These are phyloP conservation scores for Steatocranus sp. DNA, from an alignment of 2,797 vertebrate species.

Conservation along the genomic window DNA sequence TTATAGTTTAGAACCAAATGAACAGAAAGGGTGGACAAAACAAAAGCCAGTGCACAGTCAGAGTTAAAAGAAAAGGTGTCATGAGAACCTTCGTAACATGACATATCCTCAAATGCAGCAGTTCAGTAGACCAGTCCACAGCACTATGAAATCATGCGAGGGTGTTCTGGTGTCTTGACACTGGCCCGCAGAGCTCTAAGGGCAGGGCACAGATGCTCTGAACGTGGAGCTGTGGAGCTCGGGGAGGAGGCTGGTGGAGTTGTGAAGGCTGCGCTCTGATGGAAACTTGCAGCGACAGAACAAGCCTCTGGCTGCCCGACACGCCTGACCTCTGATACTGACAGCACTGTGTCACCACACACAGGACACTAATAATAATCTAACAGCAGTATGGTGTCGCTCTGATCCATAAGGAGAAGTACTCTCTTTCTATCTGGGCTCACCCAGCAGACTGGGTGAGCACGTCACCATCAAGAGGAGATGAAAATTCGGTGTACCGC, in stretches of 20 bases:
- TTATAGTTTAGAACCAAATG: slow-evolving; percentile 9
- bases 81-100: not conserved
- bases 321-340: slow-evolving; percentile 28
- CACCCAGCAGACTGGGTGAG: not conserved
- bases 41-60: not conserved
- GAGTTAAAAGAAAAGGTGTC: not conserved
- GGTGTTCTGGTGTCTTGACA: slow-evolving; percentile 1
- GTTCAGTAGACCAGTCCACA: not conserved
- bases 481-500: not conserved
- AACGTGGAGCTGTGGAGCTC: not conserved
- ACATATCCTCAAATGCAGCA: not conserved
- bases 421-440: not conserved
- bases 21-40: not conserved
- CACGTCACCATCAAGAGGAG: not conserved
- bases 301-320: slow-evolving; percentile 29
- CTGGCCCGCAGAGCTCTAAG: slow-evolving; percentile 13
- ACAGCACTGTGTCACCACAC: slow-evolving; percentile 24
- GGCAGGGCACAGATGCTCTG: slow-evolving; percentile 55
- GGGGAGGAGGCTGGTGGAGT: slow-evolving; percentile 16
- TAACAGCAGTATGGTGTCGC: not conserved
- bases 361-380: slow-evolving; percentile 36
- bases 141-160: not conserved
- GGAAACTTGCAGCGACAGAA: slow-evolving; percentile 46
- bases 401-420: not conserved
- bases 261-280: slow-evolving; percentile 29